Evolutionary conservation across 2,797 vertebrate species (phyloP), one percentile per base, ranked within the genome.

Genomic region (Erpetoichthys calabaricus): DNA sequence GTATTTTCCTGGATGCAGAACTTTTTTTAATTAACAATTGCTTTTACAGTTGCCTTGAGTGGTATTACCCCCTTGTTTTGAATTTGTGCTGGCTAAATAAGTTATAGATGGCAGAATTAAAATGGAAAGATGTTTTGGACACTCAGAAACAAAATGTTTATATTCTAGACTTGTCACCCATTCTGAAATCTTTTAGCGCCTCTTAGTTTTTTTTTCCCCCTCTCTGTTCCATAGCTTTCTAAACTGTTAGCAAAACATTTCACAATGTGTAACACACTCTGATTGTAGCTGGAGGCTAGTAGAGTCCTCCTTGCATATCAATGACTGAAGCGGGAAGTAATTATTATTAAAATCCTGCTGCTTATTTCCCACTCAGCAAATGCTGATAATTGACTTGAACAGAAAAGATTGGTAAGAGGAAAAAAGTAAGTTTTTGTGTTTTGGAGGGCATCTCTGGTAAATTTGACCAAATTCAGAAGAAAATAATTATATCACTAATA

Each of bases 371-470:
- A 60, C 76, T 86, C 75, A 49, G 60, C 64, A 68, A 74, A 75
- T 73, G 75, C 75, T 67, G 67, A 78, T 91, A 89, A 91, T 87
- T 86, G 83, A 78, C 82, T 75, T 70, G 69, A 73, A 83, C 73
- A 80, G 70, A 43, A 8, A 42, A 5, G n/a, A 52, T 8, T 3
- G 9, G 4, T 44, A 59, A 10, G n/a, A n/a, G 50, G 41, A 46
- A 58, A 53, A 59, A 25, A 4, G 4, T 45, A 47, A 45, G 4
- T 2, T n/a, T 1, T 42, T 62, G 59, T 55, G 45, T 59, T 64
- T 58, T 25, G 53, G 56, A 59, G 58, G 50, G 50, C 50, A 58
- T 55, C 60, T 64, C 55, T 61, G 56, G 47, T 49, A 7, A 49
- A 49, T n/a, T 49, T 49, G 47, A 7, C 25, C n/a, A 25, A 25